phyloP scores from a whole-genome alignment of 2,797 vertebrate species.

The Macroramphosus scolopax region DNA sequence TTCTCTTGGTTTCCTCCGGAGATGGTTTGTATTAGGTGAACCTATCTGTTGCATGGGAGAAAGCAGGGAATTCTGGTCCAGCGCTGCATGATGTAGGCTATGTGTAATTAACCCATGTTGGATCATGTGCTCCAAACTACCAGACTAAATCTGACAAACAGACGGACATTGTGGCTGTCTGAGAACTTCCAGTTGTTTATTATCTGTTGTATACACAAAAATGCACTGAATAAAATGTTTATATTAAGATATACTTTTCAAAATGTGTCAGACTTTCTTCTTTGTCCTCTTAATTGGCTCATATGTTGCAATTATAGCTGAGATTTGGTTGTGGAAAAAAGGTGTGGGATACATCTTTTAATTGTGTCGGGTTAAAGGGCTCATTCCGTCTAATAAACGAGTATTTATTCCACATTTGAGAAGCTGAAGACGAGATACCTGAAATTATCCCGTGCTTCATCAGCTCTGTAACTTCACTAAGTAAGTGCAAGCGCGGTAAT shows the following conservation, averaged over 20 bases:
- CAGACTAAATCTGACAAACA: conserved; percentile 79
- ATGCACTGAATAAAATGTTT: conserved; percentile 99
- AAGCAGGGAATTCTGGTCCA: conserved; percentile 91
- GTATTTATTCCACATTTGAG: conserved; percentile 20
- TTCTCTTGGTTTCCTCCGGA: conserved; percentile 81
- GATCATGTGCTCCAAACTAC: conserved; percentile 92
- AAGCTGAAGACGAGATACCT: conserved; percentile 11
- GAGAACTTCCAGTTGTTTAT: conserved; percentile 90
- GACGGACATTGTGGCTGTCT: conserved; percentile 81
- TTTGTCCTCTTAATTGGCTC: conserved; percentile 25
- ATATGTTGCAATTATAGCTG: not conserved
- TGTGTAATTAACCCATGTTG: conserved; percentile 93
- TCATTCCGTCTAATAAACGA: conserved; percentile 48
- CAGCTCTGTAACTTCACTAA: not conserved
- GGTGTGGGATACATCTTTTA: too few relatives aligned
- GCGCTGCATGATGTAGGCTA: conserved; percentile 99
- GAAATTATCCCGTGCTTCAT: conserved; percentile 11
- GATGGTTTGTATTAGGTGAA: conserved; percentile 84
- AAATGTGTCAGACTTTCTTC: conserved; percentile 74
- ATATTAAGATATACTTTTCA: conserved; percentile 95
- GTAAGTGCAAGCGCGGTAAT: conserved; percentile 8
- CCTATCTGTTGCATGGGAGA: conserved; percentile 99
- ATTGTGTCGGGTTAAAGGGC: conserved; percentile 1
- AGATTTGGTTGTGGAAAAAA: too few relatives aligned
- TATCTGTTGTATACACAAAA: conserved; percentile 99